phyloP scores from a whole-genome alignment of 2,113 vertebrate species.

The Xyliphius kryptos region DNA sequence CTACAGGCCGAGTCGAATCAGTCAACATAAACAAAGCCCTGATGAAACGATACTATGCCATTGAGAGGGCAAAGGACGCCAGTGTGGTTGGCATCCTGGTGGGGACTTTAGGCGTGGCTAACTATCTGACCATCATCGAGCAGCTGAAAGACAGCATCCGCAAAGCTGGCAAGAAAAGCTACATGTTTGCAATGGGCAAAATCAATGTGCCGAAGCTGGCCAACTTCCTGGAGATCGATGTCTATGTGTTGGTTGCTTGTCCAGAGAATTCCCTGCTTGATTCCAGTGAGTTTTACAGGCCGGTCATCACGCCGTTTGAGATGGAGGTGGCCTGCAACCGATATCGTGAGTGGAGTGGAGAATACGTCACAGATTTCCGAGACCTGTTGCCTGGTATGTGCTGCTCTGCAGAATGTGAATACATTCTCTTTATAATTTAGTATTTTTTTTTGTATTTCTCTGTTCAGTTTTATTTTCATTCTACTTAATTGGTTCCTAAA shows the following conservation, averaged over 20 bases:
- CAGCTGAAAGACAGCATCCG: conserved; percentile 72
- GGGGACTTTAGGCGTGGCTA: conserved; percentile 79
- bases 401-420: neutral
- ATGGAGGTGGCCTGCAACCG: conserved; percentile 93
- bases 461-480: too few relatives aligned
- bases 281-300: conserved; percentile 77
- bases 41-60: conserved; percentile 82
- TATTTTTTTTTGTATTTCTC: too few relatives aligned
- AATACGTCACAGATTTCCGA: conserved; percentile 81
- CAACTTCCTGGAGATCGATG: conserved; percentile 89
- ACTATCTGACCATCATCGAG: conserved; percentile 73
- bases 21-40: conserved; percentile 69
- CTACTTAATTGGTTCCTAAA: too few relatives aligned
- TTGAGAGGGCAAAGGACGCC: conserved; percentile 87
- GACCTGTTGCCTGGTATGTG: conserved; percentile 81
- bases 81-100: conserved; percentile 83
- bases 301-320: conserved; percentile 84
- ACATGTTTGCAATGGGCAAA: conserved; percentile 85
- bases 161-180: conserved; percentile 83
- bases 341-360: conserved; percentile 76
- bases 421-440: too few relatives aligned
- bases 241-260: conserved; percentile 89
- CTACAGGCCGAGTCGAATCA: conserved; percentile 63
- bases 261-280: conserved; percentile 83
- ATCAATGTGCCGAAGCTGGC: conserved; percentile 87